Evolutionary conservation across 2,113 vertebrate species (phyloP).

Genomic region (Psophia crepitans): DNA sequence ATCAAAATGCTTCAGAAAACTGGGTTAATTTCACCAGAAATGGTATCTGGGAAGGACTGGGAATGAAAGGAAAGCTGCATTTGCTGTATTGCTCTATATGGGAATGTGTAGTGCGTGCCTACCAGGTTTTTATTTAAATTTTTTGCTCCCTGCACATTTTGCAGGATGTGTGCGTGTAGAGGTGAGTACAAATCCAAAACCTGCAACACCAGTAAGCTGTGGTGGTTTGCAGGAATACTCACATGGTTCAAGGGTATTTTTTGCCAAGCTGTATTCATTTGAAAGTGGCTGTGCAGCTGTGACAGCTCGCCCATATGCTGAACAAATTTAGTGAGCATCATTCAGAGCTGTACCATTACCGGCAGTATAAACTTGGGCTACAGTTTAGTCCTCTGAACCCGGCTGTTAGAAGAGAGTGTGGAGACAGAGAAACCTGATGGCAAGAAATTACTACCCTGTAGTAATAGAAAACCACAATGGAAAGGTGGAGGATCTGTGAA

Average conservation of each 20-base stretch:
- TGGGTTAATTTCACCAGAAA: not conserved
- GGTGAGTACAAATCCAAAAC: not conserved
- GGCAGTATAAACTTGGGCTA: not conserved
- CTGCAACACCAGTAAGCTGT: too few relatives aligned
- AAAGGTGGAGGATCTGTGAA: not conserved
- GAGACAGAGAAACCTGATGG: not conserved
- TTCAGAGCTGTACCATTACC: not conserved
- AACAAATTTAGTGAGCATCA: not conserved
- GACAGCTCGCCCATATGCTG: not conserved
- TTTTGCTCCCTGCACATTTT: not conserved
- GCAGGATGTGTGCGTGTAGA: not conserved
- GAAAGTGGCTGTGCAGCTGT: not conserved
- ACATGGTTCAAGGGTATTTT: not conserved
- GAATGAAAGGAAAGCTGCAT: not conserved
- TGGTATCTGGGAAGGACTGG: not conserved
- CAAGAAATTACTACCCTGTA: not conserved
- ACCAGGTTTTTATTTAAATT: not conserved
- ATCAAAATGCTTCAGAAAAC: not conserved
- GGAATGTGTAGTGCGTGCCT: not conserved
- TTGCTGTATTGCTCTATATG: not conserved
- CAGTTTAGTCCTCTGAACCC: not conserved
- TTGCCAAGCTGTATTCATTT: not conserved
- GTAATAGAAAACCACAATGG: not conserved
- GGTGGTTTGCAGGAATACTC: not conserved
- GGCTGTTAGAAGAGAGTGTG: not conserved